phyloP scores from a whole-genome alignment of 2,113 vertebrate genomes.

The Proteles cristata region DNA sequence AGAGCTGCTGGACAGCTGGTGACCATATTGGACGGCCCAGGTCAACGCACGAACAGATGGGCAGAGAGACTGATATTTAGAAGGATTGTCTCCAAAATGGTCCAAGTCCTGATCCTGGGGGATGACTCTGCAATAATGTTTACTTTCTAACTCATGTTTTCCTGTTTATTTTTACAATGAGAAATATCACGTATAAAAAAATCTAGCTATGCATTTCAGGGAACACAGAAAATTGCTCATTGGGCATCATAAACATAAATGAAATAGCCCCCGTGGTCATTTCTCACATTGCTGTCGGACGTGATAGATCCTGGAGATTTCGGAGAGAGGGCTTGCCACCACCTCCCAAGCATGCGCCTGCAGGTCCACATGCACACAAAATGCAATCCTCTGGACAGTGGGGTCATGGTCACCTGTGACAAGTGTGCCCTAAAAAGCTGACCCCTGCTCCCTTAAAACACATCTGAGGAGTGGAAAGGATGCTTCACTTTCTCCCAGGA shows the following conservation, averaged over 20 bases:
- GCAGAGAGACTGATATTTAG: too few species aligned
- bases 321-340: not conserved
- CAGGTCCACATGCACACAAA: not conserved
- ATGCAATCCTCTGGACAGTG: not conserved
- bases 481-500: not conserved
- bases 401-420: not conserved
- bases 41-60: not conserved
- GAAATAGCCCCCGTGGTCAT: not conserved
- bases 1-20: not conserved
- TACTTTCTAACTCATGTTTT: not conserved
- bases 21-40: too few species aligned
- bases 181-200: not conserved
- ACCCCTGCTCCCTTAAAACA: not conserved
- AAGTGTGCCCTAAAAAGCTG: not conserved
- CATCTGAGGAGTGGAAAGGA: not conserved
- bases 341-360: rapidly evolving
- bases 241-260: not conserved
- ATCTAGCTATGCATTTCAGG: not conserved
- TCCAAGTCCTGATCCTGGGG: not conserved
- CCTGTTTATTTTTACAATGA: not conserved
- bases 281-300: not conserved
- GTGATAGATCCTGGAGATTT: not conserved
- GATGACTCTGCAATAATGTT: not conserved
- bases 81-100: not conserved
- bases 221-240: not conserved